Percentiles rank a stretch among this genome's conserved stretches.
phyloP scores from a whole-genome alignment of 2,888 invertebrate species.

The Prionchulus punctatus region DNA sequence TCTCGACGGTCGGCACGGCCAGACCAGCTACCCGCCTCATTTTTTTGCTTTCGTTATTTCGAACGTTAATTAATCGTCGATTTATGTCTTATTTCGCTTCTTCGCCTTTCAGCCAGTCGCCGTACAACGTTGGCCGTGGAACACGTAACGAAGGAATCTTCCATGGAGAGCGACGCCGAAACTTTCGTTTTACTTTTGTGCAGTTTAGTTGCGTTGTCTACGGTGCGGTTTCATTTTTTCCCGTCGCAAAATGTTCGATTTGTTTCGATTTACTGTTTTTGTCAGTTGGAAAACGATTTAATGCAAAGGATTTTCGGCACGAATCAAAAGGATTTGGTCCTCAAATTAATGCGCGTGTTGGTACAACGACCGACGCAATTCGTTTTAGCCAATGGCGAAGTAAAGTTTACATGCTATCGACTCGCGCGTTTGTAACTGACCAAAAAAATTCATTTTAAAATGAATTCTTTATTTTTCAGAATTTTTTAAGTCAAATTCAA shows the following conservation, averaged over 20 bases:
- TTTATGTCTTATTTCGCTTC: not conserved
- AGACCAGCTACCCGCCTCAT: no score
- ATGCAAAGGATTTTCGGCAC: slow-evolving; percentile 1
- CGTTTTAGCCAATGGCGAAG: not conserved
- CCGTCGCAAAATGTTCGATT: not conserved
- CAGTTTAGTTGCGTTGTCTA: not conserved
- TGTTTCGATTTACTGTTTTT: not conserved
- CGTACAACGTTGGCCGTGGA: slow-evolving; percentile 5
- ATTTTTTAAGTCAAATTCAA: not conserved
- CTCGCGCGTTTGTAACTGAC: not conserved
- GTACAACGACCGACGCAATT: not conserved
- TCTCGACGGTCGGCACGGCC: not conserved
- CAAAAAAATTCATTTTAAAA: not conserved
- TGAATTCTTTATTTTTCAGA: not conserved
- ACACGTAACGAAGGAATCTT: slow-evolving; percentile 1
- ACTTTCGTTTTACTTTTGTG: not conserved
- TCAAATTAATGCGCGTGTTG: not conserved
- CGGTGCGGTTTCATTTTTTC: not conserved
- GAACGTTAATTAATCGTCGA: no score
- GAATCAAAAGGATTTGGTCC: not conserved
- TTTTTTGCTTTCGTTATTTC: no score
- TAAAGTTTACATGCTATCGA: not conserved
- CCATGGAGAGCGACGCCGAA: not conserved
- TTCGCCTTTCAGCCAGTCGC: not conserved
- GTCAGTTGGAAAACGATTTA: not conserved